A percentile compares a stretch with the other conserved stretches of the same genome.
phyloP scores from a whole-genome alignment of 2,888 invertebrate species.

The Apoda limacodes region DNA sequence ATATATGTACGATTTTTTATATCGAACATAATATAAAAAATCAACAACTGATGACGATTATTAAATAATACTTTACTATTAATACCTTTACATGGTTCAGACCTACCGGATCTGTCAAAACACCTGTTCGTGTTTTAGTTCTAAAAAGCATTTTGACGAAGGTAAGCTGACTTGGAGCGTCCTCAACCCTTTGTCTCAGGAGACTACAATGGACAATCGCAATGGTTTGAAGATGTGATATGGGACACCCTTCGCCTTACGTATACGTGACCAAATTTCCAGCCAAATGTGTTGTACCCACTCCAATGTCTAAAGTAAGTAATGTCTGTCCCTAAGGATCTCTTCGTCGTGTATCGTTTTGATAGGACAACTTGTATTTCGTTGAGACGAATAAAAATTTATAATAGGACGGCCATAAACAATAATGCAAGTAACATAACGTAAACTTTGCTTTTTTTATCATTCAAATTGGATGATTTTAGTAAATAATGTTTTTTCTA shows the following conservation, averaged over 20 bases:
- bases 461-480: no score
- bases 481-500: no score
- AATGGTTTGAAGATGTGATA: conserved; percentile 60
- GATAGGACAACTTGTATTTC: no score
- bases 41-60: no score
- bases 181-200: conserved; percentile 64
- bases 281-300: conserved; percentile 52
- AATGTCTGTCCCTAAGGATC: conserved; percentile 48
- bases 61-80: no score
- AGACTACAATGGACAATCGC: conserved; percentile 64
- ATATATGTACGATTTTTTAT: conserved; percentile 25
- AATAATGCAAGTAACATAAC: no score
- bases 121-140: conserved; percentile 50
- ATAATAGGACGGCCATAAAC: no score
- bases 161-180: conserved; percentile 48
- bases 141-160: conserved; percentile 60
- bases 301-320: conserved; percentile 51
- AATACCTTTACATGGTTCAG: no score
- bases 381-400: no score
- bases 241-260: conserved; percentile 46
- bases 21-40: no score
- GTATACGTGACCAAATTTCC: conserved; percentile 65
- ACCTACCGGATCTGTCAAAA: conserved; percentile 46
- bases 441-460: no score
- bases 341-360: conserved; percentile 30